Evolutionary conservation across 2,113 vertebrate species (phyloP), one percentile per base, ranked within the genome.

Genomic region (Asarcornis scutulata): DNA sequence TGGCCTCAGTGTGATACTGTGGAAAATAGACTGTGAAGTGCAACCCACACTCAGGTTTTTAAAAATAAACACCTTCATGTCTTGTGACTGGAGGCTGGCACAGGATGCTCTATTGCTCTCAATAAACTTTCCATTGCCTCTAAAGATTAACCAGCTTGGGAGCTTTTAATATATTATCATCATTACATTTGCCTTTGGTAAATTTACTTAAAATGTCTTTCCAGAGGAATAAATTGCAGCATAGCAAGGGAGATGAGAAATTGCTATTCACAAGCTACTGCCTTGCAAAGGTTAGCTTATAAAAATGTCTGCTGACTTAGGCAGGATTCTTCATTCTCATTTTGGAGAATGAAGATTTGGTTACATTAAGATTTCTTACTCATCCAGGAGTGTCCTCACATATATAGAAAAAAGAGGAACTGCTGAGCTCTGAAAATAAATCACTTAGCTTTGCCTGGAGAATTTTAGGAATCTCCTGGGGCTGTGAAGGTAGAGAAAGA

Each of bases 161-260:
- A 91, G 17, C 17, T 92, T 55, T 86, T 73, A 88, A 91, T 89
- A 69, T 60, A 68, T 83, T 73, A 83, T 63, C 78, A 78, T 83
- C 55, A 52, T 71, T 93, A 66, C 48, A 58, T 67, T 91, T 86
- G 36, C 50, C 69, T 89, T 86, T n/a, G 40, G 76, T 80, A 90
- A 93, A 96, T 91, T 76, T 86, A 80, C 77, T 74, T 81, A 58
- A 84, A 95, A 86, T 68, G 6, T 67, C 71, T 83, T 88, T 91
- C 73, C 38, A 84, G 74, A 64, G 36, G n/a, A 68, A 55, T 79
- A 89, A 79, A 95, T 56, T 80, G 34, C 64, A 50, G 74, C 53
- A 62, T 9, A 64, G 76, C n/a, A 56, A 60, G 38, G 32, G 58
- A 85, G 53, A 92, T 42, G 77, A 91, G 53, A 91, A 91, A 89